Evolutionary conservation across 1,140 invertebrate genomes (phyloP).

Genomic region (Drosophila tristis): DNA sequence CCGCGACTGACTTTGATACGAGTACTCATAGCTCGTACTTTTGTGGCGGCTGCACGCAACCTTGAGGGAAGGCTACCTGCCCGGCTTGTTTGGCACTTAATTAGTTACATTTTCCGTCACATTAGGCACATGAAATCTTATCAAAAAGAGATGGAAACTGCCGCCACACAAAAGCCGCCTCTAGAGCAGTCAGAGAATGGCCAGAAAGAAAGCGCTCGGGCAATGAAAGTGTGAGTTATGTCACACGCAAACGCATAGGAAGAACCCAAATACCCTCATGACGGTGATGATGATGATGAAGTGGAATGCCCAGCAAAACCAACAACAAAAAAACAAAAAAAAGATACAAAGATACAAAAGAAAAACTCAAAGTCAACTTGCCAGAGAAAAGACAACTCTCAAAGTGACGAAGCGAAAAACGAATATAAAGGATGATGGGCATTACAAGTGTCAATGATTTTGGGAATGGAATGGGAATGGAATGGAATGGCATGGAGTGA

Average conservation of each 20-base stretch:
- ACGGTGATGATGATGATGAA: not conserved
- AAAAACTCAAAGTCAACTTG: conserved; percentile 16
- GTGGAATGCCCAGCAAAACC: conserved; percentile 10
- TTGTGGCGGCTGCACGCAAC: conserved; percentile 7
- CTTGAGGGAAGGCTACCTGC: conserved; percentile 14
- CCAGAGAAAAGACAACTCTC: not conserved
- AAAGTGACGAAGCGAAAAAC: conserved; percentile 21
- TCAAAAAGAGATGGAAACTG: conserved; percentile 47
- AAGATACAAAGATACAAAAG: conserved; percentile 1
- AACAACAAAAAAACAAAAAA: too few relatives aligned
- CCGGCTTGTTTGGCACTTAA: conserved; percentile 57
- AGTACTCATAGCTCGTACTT: not conserved
- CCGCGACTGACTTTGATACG: not conserved
- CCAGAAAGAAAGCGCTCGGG: too few relatives aligned
- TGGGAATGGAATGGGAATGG: not conserved
- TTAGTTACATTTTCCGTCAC: conserved; percentile 56
- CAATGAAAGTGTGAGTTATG: conserved; percentile 4
- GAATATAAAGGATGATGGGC: not conserved
- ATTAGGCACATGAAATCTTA: conserved; percentile 50
- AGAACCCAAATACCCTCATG: conserved; percentile 12
- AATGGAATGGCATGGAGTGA: too few relatives aligned
- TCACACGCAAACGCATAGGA: conserved; percentile 12
- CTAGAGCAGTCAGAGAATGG: not conserved
- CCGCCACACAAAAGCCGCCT: not conserved
- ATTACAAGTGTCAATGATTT: conserved; percentile 27